These are phyloP conservation scores for Crotalus horridus DNA, from an alignment of 2,113 vertebrate genomes.

Conservation along the genomic window DNA sequence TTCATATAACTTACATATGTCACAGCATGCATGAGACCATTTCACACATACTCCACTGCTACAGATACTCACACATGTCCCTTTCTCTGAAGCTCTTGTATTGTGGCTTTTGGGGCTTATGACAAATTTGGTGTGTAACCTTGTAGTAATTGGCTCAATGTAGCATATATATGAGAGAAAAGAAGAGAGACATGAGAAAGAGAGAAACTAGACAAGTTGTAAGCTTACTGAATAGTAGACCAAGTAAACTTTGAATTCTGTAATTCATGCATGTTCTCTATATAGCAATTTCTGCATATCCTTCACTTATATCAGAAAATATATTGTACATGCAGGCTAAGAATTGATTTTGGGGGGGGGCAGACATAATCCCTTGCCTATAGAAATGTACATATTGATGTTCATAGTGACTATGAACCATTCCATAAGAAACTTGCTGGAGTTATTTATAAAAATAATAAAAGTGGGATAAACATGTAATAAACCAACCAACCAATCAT, in stretches of 20 bases:
- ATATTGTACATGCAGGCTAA: neutral
- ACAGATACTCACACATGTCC: neutral
- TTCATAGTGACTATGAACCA: neutral
- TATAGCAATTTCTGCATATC: neutral
- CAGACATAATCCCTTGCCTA: neutral
- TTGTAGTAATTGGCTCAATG: neutral
- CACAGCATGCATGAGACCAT: neutral
- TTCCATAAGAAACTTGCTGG: neutral
- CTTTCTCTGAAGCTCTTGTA: neutral
- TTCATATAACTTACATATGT: neutral
- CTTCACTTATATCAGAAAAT: neutral
- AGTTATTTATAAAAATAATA: neutral
- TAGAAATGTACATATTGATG: neutral
- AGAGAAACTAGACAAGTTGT: neutral
- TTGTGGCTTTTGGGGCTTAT: neutral
- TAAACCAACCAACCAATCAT: neutral
- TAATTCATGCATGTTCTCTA: neutral
- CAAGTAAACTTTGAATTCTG: neutral
- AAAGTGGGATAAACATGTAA: neutral
- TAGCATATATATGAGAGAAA: neutral
- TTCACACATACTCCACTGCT: neutral
- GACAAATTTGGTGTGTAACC: neutral
- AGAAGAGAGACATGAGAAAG: neutral
- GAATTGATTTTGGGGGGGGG: neutral
- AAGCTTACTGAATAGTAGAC: neutral